phyloP scores from a whole-genome alignment of 2,888 invertebrate genomes.

The Pheosia tremula region DNA sequence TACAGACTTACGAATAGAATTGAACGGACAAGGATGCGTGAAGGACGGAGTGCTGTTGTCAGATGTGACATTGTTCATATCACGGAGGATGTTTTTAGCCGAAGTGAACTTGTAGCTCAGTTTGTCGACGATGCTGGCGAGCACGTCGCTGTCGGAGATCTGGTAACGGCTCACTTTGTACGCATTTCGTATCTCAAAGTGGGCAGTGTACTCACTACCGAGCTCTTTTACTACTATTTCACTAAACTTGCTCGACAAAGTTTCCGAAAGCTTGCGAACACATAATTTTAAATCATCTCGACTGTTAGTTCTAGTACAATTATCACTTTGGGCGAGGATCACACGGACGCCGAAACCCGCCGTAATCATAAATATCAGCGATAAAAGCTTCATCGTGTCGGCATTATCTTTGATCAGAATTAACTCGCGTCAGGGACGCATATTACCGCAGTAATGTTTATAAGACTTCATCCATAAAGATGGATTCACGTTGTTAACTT shows the following conservation, averaged over 20 bases:
- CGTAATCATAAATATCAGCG: constrained; percentile 65
- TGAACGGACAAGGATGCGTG: constrained; percentile 78
- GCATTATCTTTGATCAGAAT: constrained; percentile 60
- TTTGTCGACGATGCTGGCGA: constrained; percentile 67
- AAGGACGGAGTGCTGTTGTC: constrained; percentile 74
- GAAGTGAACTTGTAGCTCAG: constrained; percentile 70
- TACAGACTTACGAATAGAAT: constrained; percentile 77
- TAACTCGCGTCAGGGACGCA: constrained; percentile 30
- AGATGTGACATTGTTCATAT: constrained; percentile 68
- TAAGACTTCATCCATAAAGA: constrained; percentile 13
- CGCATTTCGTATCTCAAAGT: constrained; percentile 68
- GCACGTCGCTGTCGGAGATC: constrained; percentile 60
- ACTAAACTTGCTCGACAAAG: constrained; percentile 65
- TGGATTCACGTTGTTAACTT: constrained; percentile 18
- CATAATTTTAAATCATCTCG: constrained; percentile 70
- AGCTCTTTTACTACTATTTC: constrained; percentile 74
- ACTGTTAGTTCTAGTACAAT: constrained; percentile 64
- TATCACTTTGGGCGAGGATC: constrained; percentile 66
- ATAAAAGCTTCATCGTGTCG: constrained; percentile 74
- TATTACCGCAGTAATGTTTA: constrained; percentile 23
- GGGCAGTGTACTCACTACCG: constrained; percentile 71
- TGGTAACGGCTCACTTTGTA: constrained; percentile 70
- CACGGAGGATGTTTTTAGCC: constrained; percentile 67
- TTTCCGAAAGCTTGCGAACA: constrained; percentile 65
- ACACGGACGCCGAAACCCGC: constrained; percentile 49